These are phyloP conservation scores for Diplolepis rosae DNA, from an alignment of 2,888 invertebrate species.

Conservation along the genomic window DNA sequence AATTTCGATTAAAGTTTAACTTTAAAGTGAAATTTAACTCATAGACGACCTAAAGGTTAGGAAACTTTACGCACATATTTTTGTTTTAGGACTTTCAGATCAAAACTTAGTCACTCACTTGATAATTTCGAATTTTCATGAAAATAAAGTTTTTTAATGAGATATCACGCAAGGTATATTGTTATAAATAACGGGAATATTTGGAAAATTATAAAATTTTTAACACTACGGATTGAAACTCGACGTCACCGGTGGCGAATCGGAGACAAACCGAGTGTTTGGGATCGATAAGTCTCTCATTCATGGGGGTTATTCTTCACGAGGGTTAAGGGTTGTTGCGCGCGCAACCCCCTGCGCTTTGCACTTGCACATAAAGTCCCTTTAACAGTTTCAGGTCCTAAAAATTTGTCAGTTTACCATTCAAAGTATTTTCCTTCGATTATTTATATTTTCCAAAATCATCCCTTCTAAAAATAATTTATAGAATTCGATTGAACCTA, in stretches of 20 bases:
- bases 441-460: too few relatives aligned
- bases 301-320: slow-evolving; percentile 16
- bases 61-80: neutral
- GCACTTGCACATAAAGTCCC: neutral
- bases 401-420: too few relatives aligned
- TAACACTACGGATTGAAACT: neutral
- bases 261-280: slow-evolving; percentile 23
- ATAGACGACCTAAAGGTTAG: neutral
- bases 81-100: neutral
- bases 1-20: neutral
- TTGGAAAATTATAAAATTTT: neutral
- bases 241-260: slow-evolving; percentile 9
- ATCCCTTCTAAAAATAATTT: too few relatives aligned
- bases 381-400: neutral
- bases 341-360: slow-evolving; percentile 2
- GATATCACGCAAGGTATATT: neutral
- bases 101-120: neutral
- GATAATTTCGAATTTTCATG: neutral
- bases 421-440: too few relatives aligned
- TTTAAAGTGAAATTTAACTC: neutral
- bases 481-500: too few relatives aligned
- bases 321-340: slow-evolving; percentile 16
- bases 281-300: slow-evolving; percentile 28
- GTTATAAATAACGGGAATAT: neutral
- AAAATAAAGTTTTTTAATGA: neutral